Percentiles rank a stretch among this genome's conserved stretches.
Conservation (phyloP, 2,113 vertebrate species). For the Macquaria australasica region DNA sequence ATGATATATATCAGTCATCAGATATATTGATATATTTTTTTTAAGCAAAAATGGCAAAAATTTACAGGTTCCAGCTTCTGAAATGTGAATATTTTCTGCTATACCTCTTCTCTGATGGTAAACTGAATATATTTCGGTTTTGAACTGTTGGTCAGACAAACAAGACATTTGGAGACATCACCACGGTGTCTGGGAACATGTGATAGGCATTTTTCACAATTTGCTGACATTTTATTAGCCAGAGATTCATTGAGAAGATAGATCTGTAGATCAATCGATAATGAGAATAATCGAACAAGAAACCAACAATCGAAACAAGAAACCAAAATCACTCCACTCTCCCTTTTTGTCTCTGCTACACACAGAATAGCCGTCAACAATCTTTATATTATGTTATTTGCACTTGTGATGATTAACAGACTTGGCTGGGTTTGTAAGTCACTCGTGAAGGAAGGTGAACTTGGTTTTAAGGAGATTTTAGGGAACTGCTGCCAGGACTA, state of each 20-base stretch:
- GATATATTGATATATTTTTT: neutral
- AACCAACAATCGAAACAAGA: neutral
- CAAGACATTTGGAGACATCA: neutral
- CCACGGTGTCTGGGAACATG: neutral
- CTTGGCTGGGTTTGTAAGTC: neutral
- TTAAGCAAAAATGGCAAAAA: neutral
- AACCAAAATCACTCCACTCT: neutral
- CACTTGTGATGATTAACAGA: conserved; percentile 11
- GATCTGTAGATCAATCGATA: neutral
- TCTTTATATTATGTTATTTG: neutral
- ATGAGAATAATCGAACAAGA: neutral
- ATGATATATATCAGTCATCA: neutral
- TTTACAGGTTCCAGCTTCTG: neutral
- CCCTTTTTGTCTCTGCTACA: neutral
- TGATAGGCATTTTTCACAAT: neutral
- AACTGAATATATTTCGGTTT: neutral
- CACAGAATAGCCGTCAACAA: neutral
- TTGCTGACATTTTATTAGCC: neutral
- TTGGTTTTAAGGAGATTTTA: conserved; percentile 2
- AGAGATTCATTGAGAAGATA: neutral
- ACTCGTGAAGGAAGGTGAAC: neutral
- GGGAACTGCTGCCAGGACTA: neutral
- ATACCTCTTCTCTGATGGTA: neutral
- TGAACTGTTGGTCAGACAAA: neutral
- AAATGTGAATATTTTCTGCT: neutral